Base-by-base conservation (phyloP, 2,113 vertebrate species). In the Sinocyclocheilus rhinocerous region DNA sequence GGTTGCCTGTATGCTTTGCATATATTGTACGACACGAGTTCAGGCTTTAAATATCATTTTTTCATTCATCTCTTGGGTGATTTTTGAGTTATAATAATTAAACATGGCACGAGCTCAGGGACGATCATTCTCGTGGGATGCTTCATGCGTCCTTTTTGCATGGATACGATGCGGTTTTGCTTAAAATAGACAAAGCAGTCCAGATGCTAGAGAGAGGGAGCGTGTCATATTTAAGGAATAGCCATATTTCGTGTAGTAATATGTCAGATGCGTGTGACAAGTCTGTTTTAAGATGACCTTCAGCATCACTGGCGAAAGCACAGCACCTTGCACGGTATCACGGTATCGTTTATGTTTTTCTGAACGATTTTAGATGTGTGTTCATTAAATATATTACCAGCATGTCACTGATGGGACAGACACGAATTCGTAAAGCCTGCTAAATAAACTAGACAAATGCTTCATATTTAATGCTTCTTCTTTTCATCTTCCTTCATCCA, bases 231-330 rank as follows among this genome's bases (percentile, higher is more conserved):
- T 81, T 26, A 81, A 26, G 29, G 42, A 29, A 50, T 29, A 45
- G 61, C 39, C 39, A 67, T 67, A 81, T 81, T 81, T 63, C 77
- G 80, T 88, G 65, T 86, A 75, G 84, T 78, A 42, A 59, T 61
- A 55, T 84, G 87, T 75, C 81, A 36, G 50, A 52, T 82, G 88
- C 76, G 45, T 82, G 88, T 81, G 45, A 82, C 89, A 87, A 87
- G 88, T 88, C 76, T 55, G 81, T 88, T 90, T 87, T 87, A 91
- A 93, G 91, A 93, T 94, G 94, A 95, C 94, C 93, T 95, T 94
- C 94, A 94, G 85, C 92, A 88, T 89, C 83, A 81, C 18, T 87
- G 89, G 84, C 85, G 89, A 76, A 88, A 84, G 79, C 85, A 90
- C 84, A 85, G 90, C 91, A 93, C 92, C 93, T 92, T 92, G 85